A percentile compares a stretch with the other conserved stretches of the same genome.
Evolutionary conservation across 2,113 vertebrate genomes (phyloP).

Genomic region (Pseudois nayaur): DNA sequence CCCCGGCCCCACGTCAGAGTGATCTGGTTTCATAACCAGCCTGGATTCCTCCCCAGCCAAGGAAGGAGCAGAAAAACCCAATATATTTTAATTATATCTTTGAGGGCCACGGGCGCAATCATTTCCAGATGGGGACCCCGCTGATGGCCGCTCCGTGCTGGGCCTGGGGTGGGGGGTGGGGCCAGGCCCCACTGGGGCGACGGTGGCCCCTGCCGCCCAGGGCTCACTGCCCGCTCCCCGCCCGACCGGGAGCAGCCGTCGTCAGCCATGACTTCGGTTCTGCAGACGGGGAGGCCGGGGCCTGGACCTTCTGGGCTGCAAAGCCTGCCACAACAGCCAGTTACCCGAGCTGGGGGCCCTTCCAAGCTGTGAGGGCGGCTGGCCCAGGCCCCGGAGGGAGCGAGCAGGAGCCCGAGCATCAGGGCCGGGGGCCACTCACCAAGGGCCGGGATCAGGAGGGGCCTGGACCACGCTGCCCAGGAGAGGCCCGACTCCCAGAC

Average conservation of each 20-base stretch:
- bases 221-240: neutral
- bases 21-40: constrained; percentile 48
- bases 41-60: constrained; percentile 16
- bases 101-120: constrained; percentile 42
- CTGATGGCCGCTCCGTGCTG: neutral
- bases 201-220: neutral
- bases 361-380: neutral
- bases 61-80: constrained; percentile 22
- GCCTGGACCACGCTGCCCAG: fast-evolving
- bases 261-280: no score
- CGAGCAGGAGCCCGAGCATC: neutral
- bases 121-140: constrained; percentile 64
- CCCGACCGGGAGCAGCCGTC: fast-evolving
- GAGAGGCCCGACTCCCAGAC: no score
- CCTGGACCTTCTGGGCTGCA: neutral
- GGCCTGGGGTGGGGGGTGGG: neutral
- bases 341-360: neutral
- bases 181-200: neutral
- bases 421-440: fast-evolving
- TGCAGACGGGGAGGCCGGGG: neutral
- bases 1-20: neutral
- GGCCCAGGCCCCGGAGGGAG: neutral
- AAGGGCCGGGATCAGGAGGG: neutral
- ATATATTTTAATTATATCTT: constrained; percentile 68
- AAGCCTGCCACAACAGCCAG: neutral